Evolutionary conservation across 2,797 vertebrate species (phyloP).

Genomic region (Tenualosa ilisha): DNA sequence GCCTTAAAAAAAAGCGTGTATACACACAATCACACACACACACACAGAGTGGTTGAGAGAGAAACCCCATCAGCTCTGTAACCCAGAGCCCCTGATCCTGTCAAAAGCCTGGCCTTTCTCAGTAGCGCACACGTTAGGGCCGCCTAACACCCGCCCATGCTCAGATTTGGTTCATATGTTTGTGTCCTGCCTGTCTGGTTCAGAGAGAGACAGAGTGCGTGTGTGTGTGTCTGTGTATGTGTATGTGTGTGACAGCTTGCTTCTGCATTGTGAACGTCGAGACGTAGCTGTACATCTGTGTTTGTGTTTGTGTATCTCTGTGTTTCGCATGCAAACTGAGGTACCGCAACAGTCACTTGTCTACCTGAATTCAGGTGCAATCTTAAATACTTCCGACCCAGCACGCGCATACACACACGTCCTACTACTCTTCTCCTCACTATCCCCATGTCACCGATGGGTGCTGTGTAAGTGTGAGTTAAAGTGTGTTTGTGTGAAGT

Average conservation of each 20-base stretch:
- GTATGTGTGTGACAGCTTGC: background rate
- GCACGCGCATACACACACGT: background rate
- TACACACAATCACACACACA: background rate
- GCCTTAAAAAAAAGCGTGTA: conserved; percentile 63
- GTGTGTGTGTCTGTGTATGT: background rate
- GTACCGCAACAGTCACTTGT: conserved; percentile 14
- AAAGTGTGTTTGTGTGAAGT: background rate
- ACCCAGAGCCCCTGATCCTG: conserved; percentile 44
- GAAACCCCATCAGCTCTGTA: conserved; percentile 52
- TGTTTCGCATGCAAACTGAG: conserved; percentile 9
- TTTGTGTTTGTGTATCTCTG: conserved; percentile 39
- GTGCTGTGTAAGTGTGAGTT: background rate
- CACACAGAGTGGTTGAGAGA: conserved; percentile 41
- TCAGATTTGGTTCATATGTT: conserved; percentile 29
- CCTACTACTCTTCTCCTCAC: background rate
- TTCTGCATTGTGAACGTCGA: background rate
- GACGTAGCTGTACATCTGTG: conserved; percentile 20
- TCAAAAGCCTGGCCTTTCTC: conserved; percentile 39
- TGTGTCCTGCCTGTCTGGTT: background rate
- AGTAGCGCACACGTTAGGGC: conserved; percentile 57
- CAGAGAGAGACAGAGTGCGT: background rate
- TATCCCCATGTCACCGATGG: background rate
- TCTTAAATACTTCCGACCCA: background rate
- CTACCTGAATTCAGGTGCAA: conserved; percentile 1
- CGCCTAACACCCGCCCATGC: conserved; percentile 47